Evolutionary conservation across 1,140 invertebrate species (phyloP).

Genomic region (Oreohelix idahoensis): DNA sequence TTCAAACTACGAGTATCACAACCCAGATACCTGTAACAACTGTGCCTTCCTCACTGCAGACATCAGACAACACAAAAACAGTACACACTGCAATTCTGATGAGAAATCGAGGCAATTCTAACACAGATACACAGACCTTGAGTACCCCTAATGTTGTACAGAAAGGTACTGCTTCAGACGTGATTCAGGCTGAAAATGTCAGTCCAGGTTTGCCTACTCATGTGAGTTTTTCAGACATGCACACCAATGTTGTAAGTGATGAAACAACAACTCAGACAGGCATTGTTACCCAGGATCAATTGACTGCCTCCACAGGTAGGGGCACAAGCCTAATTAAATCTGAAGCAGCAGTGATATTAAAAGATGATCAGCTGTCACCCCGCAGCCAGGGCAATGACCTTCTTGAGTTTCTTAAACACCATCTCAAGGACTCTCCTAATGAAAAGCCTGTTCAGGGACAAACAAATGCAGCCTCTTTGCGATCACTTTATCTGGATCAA

Average conservation of each 20-base stretch:
- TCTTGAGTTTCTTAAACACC: slow-evolving; percentile 21
- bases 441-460: not conserved
- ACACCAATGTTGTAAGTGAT: not conserved
- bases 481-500: not conserved
- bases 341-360: not conserved
- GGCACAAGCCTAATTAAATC: not conserved
- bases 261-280: not conserved
- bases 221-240: not conserved
- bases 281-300: not conserved
- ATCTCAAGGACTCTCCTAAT: slow-evolving; percentile 24
- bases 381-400: slow-evolving; percentile 27
- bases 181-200: not conserved
- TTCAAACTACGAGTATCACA: not conserved
- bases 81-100: slow-evolving; percentile 15
- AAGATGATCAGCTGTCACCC: slow-evolving; percentile 26
- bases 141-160: not conserved
- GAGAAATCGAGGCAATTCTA: not conserved
- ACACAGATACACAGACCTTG: not conserved
- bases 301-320: not conserved
- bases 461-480: not conserved
- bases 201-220: not conserved
- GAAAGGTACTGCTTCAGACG: not conserved
- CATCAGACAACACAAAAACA: slow-evolving; percentile 26
- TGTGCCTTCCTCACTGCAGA: not conserved
- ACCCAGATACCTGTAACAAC: not conserved